Base-by-base conservation (phyloP, 2,797 vertebrate genomes). In the Gephyroberyx darwinii region DNA sequence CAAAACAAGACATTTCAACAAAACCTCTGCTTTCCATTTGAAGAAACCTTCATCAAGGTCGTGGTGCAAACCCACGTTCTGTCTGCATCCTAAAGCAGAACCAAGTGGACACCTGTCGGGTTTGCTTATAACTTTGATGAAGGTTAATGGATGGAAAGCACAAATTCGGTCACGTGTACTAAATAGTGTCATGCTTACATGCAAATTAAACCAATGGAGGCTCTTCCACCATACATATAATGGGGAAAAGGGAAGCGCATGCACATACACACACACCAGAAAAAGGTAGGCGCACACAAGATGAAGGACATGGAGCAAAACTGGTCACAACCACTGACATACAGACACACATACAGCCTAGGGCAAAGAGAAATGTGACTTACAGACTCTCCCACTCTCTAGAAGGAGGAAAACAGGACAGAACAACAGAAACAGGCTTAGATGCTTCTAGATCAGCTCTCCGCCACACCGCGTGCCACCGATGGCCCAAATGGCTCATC, bases 361-460 rank as follows among this genome's bases (percentile, higher is more conserved):
- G 56, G 69, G 80, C 81, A 90, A 94, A 94, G 88, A 92, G 79
- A 93, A 89, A 93, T 84, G 82, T 82, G 63, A 98, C 97, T 99
- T 97, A 99, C 97, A 99, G 96, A 87, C 88, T 96, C 95, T 94
- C 97, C 97, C 97, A 98, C 91, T 98, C 96, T 94, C 97, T 99
- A 94, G 83, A 93, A 87, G 87, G 92, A 94, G 91, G 80, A 93
- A 90, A 95, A 95, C 88, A 71, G 93, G 86, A 94, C 92, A 95
- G 84, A 94, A 94, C 92, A 93, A 94, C 90, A 95, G 92, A 93
- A 74, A 95, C 77, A 92, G 82, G 76, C 93, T 93, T 94, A 93
- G 93, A 93, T 83, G 88, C 86, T 78, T 88, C 69, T 84, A 86
- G n/a, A 31, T 37, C 60, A 67, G 81, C 77, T 68, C 59, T 57